These are phyloP conservation scores for Tipula helvola DNA, from an alignment of 2,888 invertebrate genomes.

Conservation along the genomic window DNA sequence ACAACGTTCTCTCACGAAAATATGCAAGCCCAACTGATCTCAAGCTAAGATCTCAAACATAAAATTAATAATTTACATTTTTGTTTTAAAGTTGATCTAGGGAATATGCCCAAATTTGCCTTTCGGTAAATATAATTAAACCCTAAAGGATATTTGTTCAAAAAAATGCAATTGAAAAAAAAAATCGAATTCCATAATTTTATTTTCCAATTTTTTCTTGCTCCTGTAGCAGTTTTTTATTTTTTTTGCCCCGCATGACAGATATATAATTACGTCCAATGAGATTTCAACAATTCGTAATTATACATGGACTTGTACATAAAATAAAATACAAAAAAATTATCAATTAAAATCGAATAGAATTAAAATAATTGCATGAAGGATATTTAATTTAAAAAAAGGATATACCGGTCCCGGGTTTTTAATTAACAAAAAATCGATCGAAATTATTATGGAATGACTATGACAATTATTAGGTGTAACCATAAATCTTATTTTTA, in stretches of 20 bases:
- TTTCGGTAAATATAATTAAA: background rate
- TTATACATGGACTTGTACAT: background rate
- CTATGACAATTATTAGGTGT: background rate
- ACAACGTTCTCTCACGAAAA: too few relatives aligned
- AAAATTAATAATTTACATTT: background rate
- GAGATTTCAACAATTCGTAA: background rate
- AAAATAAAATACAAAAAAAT: background rate
- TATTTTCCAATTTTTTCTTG: background rate
- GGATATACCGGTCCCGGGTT: too few relatives aligned
- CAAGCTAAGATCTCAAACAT: background rate
- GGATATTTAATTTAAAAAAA: background rate
- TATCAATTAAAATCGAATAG: background rate
- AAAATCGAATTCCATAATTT: background rate
- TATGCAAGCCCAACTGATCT: background rate
- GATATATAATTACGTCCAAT: background rate
- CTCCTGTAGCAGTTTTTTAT: background rate
- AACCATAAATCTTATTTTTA: background rate
- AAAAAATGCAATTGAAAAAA: background rate
- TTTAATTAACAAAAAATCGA: background rate
- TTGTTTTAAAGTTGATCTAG: background rate
- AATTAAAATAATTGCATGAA: background rate
- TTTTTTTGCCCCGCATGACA: background rate
- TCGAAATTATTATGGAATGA: background rate
- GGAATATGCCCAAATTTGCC: background rate
- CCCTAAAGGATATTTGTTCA: background rate